Evolutionary conservation across 2,113 vertebrate genomes (phyloP).

Genomic region (Etheostoma spectabile): DNA sequence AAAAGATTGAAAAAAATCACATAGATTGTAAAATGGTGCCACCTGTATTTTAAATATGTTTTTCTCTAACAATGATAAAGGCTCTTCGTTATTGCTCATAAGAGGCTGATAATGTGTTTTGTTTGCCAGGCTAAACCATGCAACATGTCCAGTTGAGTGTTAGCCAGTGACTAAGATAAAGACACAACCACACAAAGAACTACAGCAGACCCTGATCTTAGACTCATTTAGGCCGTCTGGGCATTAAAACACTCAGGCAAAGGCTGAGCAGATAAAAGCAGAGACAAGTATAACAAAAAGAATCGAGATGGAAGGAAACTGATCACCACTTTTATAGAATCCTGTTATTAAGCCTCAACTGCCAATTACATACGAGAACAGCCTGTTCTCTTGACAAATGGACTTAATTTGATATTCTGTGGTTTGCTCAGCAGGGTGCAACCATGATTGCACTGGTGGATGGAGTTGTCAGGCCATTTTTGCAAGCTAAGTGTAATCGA

Average conservation of each 20-base stretch:
- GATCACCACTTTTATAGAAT: conserved; percentile 37
- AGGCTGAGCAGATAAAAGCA: conserved; percentile 56
- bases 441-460: conserved; percentile 46
- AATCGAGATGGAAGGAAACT: conserved; percentile 52
- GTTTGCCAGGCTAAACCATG: conserved; percentile 54
- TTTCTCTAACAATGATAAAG: conserved; percentile 26
- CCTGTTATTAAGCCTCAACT: conserved; percentile 49
- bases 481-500: conserved; percentile 42
- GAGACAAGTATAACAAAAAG: conserved; percentile 55
- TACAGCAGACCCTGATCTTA: conserved; percentile 46
- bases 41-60: conserved; percentile 2
- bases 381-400: conserved; percentile 54
- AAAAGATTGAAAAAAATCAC: conserved; percentile 27
- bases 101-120: conserved; percentile 48
- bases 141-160: conserved; percentile 52
- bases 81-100: conserved; percentile 35
- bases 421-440: conserved; percentile 52
- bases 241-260: conserved; percentile 51
- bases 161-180: conserved; percentile 58
- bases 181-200: conserved; percentile 49
- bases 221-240: conserved; percentile 59
- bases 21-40: conserved; percentile 15
- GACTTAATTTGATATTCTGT: conserved; percentile 66
- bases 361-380: conserved; percentile 63
- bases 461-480: conserved; percentile 43